Evolutionary conservation across 2,113 vertebrate genomes (phyloP).

Genomic region (Nothobranchius furzeri): DNA sequence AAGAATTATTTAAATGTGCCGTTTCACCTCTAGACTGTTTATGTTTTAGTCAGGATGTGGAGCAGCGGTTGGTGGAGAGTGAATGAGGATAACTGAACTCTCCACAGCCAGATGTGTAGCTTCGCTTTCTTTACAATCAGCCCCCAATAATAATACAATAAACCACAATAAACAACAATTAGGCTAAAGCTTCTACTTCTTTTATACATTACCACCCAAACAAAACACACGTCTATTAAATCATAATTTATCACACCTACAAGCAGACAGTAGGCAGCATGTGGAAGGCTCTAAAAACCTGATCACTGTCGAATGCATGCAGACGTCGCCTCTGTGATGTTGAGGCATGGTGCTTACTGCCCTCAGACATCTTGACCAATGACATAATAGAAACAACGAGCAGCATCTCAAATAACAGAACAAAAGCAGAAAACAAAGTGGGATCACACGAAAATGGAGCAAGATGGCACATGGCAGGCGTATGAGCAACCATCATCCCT

Average conservation of each 20-base stretch:
- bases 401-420: constrained; percentile 44
- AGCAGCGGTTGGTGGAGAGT: constrained; percentile 44
- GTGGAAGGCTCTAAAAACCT: constrained; percentile 26
- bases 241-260: constrained; percentile 29
- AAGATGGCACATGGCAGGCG: constrained; percentile 36
- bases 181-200: constrained; percentile 16
- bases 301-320: neutral
- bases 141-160: constrained; percentile 7
- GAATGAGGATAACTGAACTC: constrained; percentile 50
- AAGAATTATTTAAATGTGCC: constrained; percentile 47
- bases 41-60: constrained; percentile 68
- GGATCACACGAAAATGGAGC: neutral
- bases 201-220: constrained; percentile 42
- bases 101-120: constrained; percentile 44
- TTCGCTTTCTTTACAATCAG: constrained; percentile 16
- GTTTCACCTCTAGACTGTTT: constrained; percentile 49
- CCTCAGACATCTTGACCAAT: constrained; percentile 11
- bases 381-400: constrained; percentile 39
- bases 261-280: constrained; percentile 9
- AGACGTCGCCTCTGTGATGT: constrained; percentile 18
- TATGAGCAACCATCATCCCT: constrained; percentile 28
- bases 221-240: constrained; percentile 28
- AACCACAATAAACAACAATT: constrained; percentile 34
- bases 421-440: constrained; percentile 19
- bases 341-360: constrained; percentile 9